Percentiles rank a stretch among this genome's conserved stretches.
These are phyloP conservation scores for Brachypodius melanocephalos DNA, from an alignment of 2,113 vertebrate genomes.

Conservation along the genomic window DNA sequence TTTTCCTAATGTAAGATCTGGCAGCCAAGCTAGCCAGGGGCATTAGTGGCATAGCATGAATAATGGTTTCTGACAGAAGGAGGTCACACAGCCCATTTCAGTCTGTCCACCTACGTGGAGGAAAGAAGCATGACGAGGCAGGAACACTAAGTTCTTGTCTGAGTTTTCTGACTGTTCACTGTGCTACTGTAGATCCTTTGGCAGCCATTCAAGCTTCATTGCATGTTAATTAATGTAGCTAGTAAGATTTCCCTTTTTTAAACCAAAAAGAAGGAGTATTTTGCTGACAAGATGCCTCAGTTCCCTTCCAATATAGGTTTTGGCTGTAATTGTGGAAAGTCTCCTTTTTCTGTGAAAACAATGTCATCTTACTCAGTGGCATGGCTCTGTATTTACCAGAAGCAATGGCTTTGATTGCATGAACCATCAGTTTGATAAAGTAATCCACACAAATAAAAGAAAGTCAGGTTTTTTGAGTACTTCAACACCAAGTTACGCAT, in stretches of 20 bases:
- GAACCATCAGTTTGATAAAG: background rate
- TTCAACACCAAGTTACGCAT: background rate
- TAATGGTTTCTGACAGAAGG: conserved; percentile 64
- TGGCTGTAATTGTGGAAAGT: background rate
- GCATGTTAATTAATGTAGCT: conserved; percentile 40
- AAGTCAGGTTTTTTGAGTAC: background rate
- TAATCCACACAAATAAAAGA: background rate
- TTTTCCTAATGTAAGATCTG: conserved; percentile 8
- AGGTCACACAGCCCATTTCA: conserved; percentile 61
- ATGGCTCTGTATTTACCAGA: background rate
- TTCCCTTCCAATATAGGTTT: background rate
- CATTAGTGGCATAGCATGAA: conserved; percentile 36
- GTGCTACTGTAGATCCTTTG: conserved; percentile 40
- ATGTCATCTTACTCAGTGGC: background rate
- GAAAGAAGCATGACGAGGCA: conserved; percentile 52
- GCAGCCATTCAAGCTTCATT: background rate
- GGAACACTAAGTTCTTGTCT: conserved; percentile 66
- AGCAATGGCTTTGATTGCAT: background rate
- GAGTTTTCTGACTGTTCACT: conserved; percentile 48
- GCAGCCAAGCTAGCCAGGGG: background rate
- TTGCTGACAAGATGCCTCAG: conserved; percentile 12
- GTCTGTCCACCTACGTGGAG: conserved; percentile 41
- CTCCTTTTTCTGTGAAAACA: background rate
- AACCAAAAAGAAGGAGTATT: background rate
- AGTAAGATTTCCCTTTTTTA: background rate